Base-by-base conservation (phyloP, 1,140 invertebrate genomes). In the Trinorchestia longiramus region DNA sequence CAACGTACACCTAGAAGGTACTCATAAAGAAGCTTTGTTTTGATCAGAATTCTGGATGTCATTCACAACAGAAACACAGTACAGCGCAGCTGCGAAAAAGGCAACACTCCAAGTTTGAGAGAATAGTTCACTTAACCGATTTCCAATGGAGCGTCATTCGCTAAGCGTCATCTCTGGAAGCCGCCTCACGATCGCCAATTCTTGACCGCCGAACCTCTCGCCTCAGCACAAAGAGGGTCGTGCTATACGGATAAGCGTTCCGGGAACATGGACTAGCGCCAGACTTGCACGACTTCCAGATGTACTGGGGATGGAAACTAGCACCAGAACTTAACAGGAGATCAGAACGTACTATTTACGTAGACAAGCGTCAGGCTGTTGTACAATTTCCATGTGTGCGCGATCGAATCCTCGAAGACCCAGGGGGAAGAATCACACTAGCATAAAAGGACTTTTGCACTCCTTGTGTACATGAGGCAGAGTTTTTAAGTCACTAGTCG, bases 71-170 rank as follows among this genome's bases (percentile, higher is more conserved):
- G n/a, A 42, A 91, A 91, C 41, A 91, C 41, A 4, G 88, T 19
- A 41, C 41, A 42, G 41, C 43, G 88, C 6, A 91, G 88, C 88
- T 42, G 41, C 41, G 19, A 91, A 43, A 91, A 91, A 91, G 43
- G 43, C 40, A 88, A 19, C 41, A 91, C 43, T 91, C 43, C 88
- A 91, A 8, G 41, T 91, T 8, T 36, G 43, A 43, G 88, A 91
- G 88, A 91, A 91, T 91, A 91, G 43, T 44, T 41, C 88, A 91
- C 41, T 91, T 91, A 91, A 91, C 88, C 43, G 88, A 42, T 44
- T 91, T 91, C 88, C 41, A 91, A 91, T 91, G 88, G 41, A 91
- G 88, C 88, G 41, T 91, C 41, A 91, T 91, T 91, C 43, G 88
- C 41, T 44, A 91, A 91, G 88, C 88, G 88, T 91, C 88, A 91